Base-by-base conservation (phyloP, 2,797 vertebrate species). In the Lindbergichthys nudifrons region DNA sequence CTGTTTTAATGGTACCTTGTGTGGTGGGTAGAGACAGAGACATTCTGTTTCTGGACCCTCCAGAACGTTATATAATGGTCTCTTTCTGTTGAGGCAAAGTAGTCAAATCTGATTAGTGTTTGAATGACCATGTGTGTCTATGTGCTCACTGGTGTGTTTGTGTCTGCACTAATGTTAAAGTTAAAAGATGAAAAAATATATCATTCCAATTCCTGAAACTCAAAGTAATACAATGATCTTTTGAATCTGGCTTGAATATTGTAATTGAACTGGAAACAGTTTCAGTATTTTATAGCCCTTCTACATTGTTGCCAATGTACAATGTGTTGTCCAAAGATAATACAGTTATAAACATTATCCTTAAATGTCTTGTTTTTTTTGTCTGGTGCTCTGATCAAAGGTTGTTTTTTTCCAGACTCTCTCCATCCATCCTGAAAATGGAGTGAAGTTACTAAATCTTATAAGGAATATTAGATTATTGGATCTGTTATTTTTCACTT, bases 1-100 rank as follows among this genome's bases (percentile, higher is more conserved):
- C 85, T 77, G 79, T 82, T 90, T 90, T 89, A 91, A 87, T 89
- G 82, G 86, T 71, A 46, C 81, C 80, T 82, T 79, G 79, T 87
- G 80, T 85, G 70, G 73, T 59, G 75, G 75, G 69, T 23, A 73
- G 65, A 81, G 71, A n/a, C n/a, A 71, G 70, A 82, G 75, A 57
- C 70, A 54, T 26, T 19, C 76, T 72, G 73, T n/a, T n/a, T n/a
- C n/a, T n/a, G 53, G 75, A 79, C 73, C 81, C 76, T 77, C 75
- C 70, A 60, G 66, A 66, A 79, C 2, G 43, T 89, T 86, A 82
- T 86, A 89, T 89, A 91, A 88, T 74, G 62, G 53, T 39, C 70
- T 80, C 79, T 84, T 82, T 89, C 76, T 82, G 48, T 73, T 41
- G 57, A 79, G 72, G 75, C 60, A 32, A 67, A 65, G 73, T 59